These are phyloP conservation scores for Ptilonorhynchus violaceus DNA, from an alignment of 2,113 vertebrate species.

Conservation along the genomic window DNA sequence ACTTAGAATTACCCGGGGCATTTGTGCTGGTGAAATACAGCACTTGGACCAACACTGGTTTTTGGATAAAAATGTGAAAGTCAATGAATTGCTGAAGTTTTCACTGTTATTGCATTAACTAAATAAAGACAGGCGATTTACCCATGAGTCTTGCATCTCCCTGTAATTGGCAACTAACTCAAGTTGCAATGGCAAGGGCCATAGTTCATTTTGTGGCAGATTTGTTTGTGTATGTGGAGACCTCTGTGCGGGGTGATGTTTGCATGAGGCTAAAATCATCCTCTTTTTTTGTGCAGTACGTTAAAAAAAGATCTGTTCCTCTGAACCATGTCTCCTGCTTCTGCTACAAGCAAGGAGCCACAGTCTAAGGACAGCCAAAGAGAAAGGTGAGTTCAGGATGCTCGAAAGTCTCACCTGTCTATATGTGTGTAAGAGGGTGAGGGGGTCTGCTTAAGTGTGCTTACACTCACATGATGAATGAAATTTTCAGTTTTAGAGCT, in stretches of 20 bases:
- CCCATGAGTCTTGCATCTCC: fast-evolving
- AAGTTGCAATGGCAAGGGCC: not conserved
- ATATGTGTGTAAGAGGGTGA: too few species aligned
- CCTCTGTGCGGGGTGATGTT: not conserved
- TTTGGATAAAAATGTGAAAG: not conserved
- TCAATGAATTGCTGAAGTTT: not conserved
- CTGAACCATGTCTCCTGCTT: not conserved
- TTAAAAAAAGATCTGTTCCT: not conserved
- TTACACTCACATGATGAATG: not conserved
- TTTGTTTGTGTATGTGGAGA: not conserved
- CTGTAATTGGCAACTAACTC: not conserved
- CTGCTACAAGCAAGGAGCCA: not conserved
- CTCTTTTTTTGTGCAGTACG: not conserved
- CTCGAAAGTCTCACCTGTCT: not conserved
- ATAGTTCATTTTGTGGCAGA: not conserved
- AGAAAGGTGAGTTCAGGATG: not conserved
- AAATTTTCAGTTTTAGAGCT: not conserved
- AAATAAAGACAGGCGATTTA: not conserved
- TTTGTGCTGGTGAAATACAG: not conserved
- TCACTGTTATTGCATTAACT: not conserved
- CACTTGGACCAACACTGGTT: not conserved
- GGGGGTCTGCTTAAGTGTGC: not conserved
- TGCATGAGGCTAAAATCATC: not conserved
- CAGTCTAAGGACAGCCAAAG: not conserved
- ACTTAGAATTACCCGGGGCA: not conserved